Base-by-base conservation (phyloP, 1,140 invertebrate species). In the Caenorhabditis tropicalis region DNA sequence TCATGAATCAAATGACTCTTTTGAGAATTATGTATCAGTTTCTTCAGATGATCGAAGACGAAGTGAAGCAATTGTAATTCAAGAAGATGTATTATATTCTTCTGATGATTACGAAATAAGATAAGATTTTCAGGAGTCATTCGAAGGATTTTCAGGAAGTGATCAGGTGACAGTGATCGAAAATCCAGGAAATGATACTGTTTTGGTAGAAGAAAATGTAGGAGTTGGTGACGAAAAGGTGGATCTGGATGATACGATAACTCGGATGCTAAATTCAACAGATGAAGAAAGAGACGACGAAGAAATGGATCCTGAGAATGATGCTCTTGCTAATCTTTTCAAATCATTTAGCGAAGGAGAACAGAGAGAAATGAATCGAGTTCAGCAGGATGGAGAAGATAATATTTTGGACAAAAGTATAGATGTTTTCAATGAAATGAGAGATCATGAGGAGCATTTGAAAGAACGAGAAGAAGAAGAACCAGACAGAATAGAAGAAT, bases 271-370 rank as follows among this genome's bases (percentile, higher is more conserved):
- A 24, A 36, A 74, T 24, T 43, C 65, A 31, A 74, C 19, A 43
- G 65, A 74, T 10, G 79, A 81, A 4, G 83, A 81, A 27, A 74
- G 65, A 39, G 51, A 56, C 7, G 83, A 85, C 3, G 60, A n/a
- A 70, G 83, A 85, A 49, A 43, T 27, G 12, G 65, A 85, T 12
- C 49, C 33, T 0, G 29, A 81, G 4, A 81, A 56, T 56, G 80
- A 53, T 81, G 49, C 56, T 24, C 80, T 56, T 39, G 29, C 48
- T 0, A 56, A 39, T 56, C 80, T 58, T 43, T 58, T 49, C n/a
- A 58, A 79, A 79, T 74, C 65, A 6, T 74, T 74, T n/a, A 43
- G 21, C 43, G 36, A 31, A 24, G 65, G 15, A 27, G 65, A 39
- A 16, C 36, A 16, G n/a, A 39, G 9, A 24, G 15, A n/a, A 74